phyloP scores from a whole-genome alignment of 2,797 vertebrate genomes.

The Cichlasoma orientale region DNA sequence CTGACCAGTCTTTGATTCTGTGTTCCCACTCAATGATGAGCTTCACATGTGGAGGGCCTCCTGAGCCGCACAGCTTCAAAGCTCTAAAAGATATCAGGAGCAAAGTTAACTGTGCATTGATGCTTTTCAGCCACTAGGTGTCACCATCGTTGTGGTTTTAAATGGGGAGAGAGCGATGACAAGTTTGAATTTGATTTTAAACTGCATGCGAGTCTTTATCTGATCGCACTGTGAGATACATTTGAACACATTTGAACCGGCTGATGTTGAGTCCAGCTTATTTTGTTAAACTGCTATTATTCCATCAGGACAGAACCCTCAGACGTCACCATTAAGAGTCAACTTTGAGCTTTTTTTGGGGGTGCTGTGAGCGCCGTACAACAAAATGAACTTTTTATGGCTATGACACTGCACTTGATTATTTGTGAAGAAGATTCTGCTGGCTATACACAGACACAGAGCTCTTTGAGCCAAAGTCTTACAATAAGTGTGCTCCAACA shows the following conservation, averaged over 20 bases:
- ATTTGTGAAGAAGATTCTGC: not conserved
- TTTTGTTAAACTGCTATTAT: not conserved
- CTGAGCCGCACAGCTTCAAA: slow-evolving; percentile 84
- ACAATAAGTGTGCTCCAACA: not conserved
- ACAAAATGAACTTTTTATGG: not conserved
- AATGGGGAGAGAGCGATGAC: not conserved
- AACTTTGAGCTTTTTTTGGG: not conserved
- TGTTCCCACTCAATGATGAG: slow-evolving; percentile 92
- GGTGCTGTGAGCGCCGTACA: not conserved
- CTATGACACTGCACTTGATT: not conserved
- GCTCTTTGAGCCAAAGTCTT: not conserved
- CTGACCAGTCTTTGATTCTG: slow-evolving; percentile 90
- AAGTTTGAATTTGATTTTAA: not conserved
- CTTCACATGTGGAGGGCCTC: slow-evolving; percentile 90
- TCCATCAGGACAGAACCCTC: not conserved
- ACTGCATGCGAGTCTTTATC: not conserved
- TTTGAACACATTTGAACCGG: not conserved
- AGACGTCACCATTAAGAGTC: not conserved
- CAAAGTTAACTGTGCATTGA: not conserved
- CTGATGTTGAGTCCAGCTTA: not conserved
- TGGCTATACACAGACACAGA: not conserved
- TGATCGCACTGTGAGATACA: not conserved
- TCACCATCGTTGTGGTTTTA: slow-evolving; percentile 13
- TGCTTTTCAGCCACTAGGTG: slow-evolving; percentile 52
- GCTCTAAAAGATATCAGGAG: slow-evolving; percentile 74